These are phyloP conservation scores for Spheniscus humboldti DNA, from an alignment of 2,797 vertebrate species.

Conservation along the genomic window DNA sequence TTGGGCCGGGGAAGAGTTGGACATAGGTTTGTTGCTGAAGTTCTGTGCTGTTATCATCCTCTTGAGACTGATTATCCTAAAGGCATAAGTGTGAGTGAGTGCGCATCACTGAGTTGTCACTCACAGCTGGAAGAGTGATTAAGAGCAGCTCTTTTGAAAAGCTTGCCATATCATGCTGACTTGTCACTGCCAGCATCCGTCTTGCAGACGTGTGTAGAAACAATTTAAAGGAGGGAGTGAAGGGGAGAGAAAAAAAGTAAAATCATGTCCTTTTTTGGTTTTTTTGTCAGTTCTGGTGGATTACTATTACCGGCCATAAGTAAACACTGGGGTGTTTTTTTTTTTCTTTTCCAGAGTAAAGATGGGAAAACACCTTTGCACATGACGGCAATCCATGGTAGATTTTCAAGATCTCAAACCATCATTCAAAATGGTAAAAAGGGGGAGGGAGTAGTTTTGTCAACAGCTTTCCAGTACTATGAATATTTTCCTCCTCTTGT, in stretches of 20 bases:
- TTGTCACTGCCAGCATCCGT: not conserved
- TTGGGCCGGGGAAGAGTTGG: not conserved
- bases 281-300: not conserved
- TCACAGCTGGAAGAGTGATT: not conserved
- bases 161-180: not conserved
- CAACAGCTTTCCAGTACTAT: not conserved
- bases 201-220: not conserved
- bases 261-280: not conserved
- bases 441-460: not conserved
- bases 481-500: not conserved
- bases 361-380: constrained; percentile 98
- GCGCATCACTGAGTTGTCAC: not conserved
- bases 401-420: constrained; percentile 97
- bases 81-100: not conserved
- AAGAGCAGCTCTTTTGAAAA: not conserved
- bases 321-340: not conserved
- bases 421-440: constrained; percentile 96
- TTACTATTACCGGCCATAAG: not conserved
- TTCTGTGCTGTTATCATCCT: not conserved
- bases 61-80: not conserved
- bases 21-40: not conserved
- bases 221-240: not conserved
- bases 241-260: not conserved
- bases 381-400: constrained; percentile 98
- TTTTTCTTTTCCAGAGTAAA: constrained; percentile 85